Evolutionary conservation across 2,888 invertebrate genomes (phyloP), one percentile per base, ranked within the genome.

Genomic region (Cenopis cana): DNA sequence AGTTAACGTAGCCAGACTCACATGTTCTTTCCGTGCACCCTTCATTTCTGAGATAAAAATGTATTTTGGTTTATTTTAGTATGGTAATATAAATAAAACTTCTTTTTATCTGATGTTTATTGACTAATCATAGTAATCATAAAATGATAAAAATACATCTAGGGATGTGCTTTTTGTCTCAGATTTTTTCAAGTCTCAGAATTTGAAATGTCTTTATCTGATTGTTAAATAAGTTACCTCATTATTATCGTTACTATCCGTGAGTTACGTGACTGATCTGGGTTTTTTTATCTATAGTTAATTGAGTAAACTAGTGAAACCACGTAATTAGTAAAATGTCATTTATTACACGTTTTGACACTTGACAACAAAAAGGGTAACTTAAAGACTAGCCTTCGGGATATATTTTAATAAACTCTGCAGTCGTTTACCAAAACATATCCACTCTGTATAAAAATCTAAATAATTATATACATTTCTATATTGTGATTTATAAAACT

Each of bases 391-490:
- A 70, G 69, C 20, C 46, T 62, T 55, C 17, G 9, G 50, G 60
- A 14, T 49, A 66, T 65, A 59, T n/a, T 60, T 59, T 59, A 41
- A 41, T 65, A 49, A 70, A 46, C 20, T 54, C 46, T 46, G 60
- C 60, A 60, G 14, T 29, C 12, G n/a, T 61, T 59, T 55, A 52
- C 10, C 52, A 66, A 66, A 70, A 54, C 65, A 70, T 56, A 61
- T 38, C 60, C 65, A 33, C n/a, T 54, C 20, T 11, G 66, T 71
- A 71, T 70, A 61, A 71, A 71, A 71, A 67, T 67, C 60, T 67
- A 65, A 60, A 72, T 68, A 68, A 68, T 64, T 72, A 68, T 72
- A 72, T 72, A 72, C 68, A 72, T 67, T 59, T 46, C n/a, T 49
- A 49, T 52, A 62, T 72, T 68, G 72, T 72, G 72, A 68, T 72